Base-by-base conservation (phyloP, 1,140 invertebrate genomes). In the Chironomus tepperi region DNA sequence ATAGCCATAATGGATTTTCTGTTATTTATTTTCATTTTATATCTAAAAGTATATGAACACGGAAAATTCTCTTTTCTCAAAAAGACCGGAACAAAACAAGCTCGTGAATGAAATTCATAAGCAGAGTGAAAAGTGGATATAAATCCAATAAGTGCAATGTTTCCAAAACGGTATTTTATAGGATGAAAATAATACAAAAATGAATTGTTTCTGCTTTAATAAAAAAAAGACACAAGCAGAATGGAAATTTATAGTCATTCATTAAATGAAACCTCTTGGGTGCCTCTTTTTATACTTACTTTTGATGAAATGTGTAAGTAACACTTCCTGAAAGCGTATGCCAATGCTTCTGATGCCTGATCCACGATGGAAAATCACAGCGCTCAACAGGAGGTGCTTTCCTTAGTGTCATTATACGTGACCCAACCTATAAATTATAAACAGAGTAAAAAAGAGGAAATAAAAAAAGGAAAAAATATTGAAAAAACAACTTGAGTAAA, bases 341-440 rank as follows among this genome's bases (percentile, higher is more conserved):
- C 81, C 81, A 82, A 76, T 82, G 81, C 76, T 79, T 78, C 19
- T 80, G 81, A 75, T 80, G 80, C 76, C 82, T 82, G 75, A 82
- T 82, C 81, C 81, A 82, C 43, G 79, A 79, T 70, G 81, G 81
- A 76, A 82, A 82, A 78, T 82, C 80, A 78, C 81, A 82, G 73
- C 81, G 80, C 75, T 82, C 81, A 43, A 81, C 79, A 75, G 79
- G 75, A 12, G 81, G 81, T 73, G 81, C 80, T 77, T 81, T 82
- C 24, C 80, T 77, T 72, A 82, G 76, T 73, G 79, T 80, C 81
- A 82, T 82, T 73, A 82, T 82, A 73, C 81, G 79, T 73, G 81
- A 82, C 42, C 81, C 81, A 75, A 82, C 81, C 81, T 82, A 75
- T 7, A 74, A 65, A 74, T 21, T 42, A n/a, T 18, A 34, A 34